Evolutionary conservation across 2,797 vertebrate genomes (phyloP), one percentile per base, ranked within the genome.

Genomic region (Cirrhinus mrigala): DNA sequence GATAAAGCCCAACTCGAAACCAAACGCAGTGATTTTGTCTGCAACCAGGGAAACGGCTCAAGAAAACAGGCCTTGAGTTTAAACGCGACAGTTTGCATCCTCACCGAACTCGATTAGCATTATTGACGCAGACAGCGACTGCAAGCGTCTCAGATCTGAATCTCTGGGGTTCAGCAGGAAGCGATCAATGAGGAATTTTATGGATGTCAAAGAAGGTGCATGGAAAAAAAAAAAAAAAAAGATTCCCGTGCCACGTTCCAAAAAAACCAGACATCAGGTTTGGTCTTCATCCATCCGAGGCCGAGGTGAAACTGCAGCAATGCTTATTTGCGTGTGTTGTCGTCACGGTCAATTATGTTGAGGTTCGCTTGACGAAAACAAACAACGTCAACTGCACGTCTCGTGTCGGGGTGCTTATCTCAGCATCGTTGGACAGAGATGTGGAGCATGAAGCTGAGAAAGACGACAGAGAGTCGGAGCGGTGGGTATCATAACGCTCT

Each of bases 21-120:
- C 50, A 56, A 62, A 74, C 33, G 33, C 27, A 33, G 16, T 6
- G 0, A 14, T 69, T 46, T 16, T 0, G 1, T 16, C 20, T 14
- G 18, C 22, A 58, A 50, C 58, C 27, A 75, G 29, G 27, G 27
- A 74, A 27, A 54, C 20, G 22, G 11, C 20, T 81, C 44, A 48
- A 52, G 54, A 77, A 64, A 75, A 33, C 29, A 33, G 20, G 44
- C 46, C 71, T 75, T 5, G 37, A 24, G 29, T 81, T 58, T 81
- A 71, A 81, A 37, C 66, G 12, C 11, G 4, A 82, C 33, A 66
- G 78, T 62, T 77, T 83, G 60, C 70, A 58, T 40, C 27, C 56
- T 69, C 58, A 44, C 68, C 66, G 27, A 82, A 90, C 91, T 89
- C 89, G 89, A 94, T 94, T 94, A 92, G 92, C 92, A 94, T 94